phyloP scores from a whole-genome alignment of 2,797 vertebrate species.

The Zenarchopterus dispar region DNA sequence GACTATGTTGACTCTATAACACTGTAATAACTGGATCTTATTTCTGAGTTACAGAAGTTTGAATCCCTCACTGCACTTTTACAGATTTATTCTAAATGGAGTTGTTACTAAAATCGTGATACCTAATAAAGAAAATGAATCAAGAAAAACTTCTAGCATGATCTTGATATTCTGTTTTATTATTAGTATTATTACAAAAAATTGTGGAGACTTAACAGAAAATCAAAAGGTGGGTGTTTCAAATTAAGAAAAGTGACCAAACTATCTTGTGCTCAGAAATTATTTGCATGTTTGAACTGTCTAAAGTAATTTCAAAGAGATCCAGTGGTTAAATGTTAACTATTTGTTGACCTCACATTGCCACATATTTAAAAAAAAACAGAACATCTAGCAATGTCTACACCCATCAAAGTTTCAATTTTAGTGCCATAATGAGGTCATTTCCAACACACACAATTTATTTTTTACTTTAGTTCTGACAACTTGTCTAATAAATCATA shows the following conservation, averaged over 20 bases:
- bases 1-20: not conserved
- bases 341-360: slow-evolving; percentile 12
- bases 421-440: not conserved
- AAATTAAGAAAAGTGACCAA: not conserved
- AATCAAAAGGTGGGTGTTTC: not conserved
- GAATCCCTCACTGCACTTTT: not conserved
- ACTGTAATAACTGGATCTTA: not conserved
- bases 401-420: no score
- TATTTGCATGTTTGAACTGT: not conserved
- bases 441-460: not conserved
- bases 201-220: no score
- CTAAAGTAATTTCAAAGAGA: not conserved
- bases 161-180: not conserved
- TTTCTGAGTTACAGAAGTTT: not conserved
- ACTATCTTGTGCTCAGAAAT: not conserved
- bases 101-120: no score
- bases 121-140: no score
- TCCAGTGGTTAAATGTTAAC: slow-evolving; percentile 23
- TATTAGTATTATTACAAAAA: not conserved
- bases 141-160: not conserved
- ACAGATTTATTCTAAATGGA: no score
- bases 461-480: not conserved
- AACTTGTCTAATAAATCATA: not conserved
- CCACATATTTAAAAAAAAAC: slow-evolving; percentile 8
- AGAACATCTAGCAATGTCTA: no score